Percentiles rank a stretch among this genome's conserved stretches.
These are phyloP conservation scores for Zaprionus obscuricornis DNA, from an alignment of 2,888 invertebrate genomes.

Conservation along the genomic window DNA sequence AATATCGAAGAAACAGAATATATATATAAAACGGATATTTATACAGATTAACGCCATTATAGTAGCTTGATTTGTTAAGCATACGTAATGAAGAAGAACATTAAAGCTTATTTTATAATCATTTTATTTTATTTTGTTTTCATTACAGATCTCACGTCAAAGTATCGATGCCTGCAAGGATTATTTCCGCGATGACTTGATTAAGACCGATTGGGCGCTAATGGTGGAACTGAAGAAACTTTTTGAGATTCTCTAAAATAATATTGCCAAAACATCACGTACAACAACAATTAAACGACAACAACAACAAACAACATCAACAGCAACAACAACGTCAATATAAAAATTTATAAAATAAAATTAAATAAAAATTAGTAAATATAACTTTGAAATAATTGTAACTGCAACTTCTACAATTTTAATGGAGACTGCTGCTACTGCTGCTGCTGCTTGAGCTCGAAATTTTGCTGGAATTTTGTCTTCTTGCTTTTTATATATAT, in stretches of 20 bases:
- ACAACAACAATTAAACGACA: conserved; percentile 19
- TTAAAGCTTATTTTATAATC: not conserved
- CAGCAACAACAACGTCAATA: not conserved
- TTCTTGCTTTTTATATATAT: too few species aligned
- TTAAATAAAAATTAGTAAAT: conserved; percentile 16
- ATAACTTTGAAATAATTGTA: conserved; percentile 39
- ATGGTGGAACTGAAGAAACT: conserved; percentile 99
- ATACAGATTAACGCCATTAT: not conserved
- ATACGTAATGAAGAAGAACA: too few species aligned
- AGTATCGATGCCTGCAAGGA: conserved; percentile 99
- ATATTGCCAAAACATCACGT: conserved; percentile 49
- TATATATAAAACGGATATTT: conserved; percentile 20
- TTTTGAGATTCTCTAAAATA: conserved; percentile 94
- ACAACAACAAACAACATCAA: conserved; percentile 10
- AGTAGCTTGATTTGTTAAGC: too few species aligned
- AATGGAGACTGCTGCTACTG: too few species aligned
- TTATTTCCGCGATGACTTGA: conserved; percentile 98
- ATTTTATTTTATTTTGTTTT: too few species aligned
- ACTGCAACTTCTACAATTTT: conserved; percentile 19
- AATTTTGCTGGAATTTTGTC: conserved; percentile 5
- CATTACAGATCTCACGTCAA: conserved; percentile 94
- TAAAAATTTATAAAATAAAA: not conserved
- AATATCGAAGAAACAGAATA: conserved; percentile 12
- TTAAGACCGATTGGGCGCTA: conserved; percentile 98
- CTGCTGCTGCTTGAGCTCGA: conserved; percentile 35